Percentiles rank a stretch among this genome's conserved stretches.
phyloP scores from a whole-genome alignment of 2,113 vertebrate species.

The Cyanistes caeruleus region DNA sequence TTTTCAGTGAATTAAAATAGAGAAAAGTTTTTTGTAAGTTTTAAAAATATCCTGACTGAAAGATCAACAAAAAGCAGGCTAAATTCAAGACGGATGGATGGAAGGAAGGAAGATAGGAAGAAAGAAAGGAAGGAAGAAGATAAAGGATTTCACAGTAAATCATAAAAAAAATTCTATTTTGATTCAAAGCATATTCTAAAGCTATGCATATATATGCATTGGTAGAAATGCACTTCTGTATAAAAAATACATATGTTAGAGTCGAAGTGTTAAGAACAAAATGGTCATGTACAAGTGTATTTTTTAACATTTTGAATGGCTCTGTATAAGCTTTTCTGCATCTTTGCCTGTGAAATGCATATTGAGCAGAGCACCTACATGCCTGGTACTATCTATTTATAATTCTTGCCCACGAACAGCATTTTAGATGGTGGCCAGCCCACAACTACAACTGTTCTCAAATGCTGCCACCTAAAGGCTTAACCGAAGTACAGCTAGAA shows the following conservation, averaged over 20 bases:
- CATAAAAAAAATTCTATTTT: background rate
- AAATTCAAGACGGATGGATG: background rate
- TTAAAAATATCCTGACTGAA: background rate
- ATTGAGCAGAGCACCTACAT: background rate
- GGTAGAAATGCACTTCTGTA: background rate
- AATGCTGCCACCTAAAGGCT: constrained; percentile 78
- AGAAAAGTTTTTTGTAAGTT: background rate
- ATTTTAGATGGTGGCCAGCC: constrained; percentile 3
- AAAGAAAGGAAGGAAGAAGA: background rate
- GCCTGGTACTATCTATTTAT: background rate
- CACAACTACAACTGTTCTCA: constrained; percentile 64
- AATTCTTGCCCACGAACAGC: background rate
- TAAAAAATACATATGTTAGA: background rate
- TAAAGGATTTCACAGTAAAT: background rate
- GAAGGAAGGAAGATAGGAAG: too few relatives aligned
- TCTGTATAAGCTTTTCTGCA: background rate
- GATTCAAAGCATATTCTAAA: background rate
- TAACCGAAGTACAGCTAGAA: background rate
- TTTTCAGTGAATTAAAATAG: background rate
- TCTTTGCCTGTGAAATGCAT: background rate
- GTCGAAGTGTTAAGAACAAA: background rate
- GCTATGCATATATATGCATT: background rate
- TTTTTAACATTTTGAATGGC: background rate
- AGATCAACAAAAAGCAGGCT: background rate
- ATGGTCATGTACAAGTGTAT: background rate